phyloP scores from a whole-genome alignment of 2,113 vertebrate species.

The Antennarius striatus region DNA sequence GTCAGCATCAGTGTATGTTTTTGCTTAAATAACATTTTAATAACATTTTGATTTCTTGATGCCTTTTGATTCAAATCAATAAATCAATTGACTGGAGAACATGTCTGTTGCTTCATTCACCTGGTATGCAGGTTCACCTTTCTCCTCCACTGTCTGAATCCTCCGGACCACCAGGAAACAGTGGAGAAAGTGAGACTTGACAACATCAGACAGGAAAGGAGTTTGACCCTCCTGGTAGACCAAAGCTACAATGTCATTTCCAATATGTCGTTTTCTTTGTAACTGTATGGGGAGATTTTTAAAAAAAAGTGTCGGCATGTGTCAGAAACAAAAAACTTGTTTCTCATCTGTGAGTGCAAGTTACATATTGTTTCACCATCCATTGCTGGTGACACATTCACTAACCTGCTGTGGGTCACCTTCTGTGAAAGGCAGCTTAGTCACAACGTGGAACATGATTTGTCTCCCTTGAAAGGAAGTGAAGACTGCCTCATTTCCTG shows the following conservation, averaged over 20 bases:
- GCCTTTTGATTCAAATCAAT: no score
- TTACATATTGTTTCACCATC: no score
- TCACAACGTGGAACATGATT: slow-evolving; percentile 92
- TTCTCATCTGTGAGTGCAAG: not conserved
- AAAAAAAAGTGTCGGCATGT: slow-evolving; percentile 9
- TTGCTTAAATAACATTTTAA: no score
- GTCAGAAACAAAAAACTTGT: not conserved
- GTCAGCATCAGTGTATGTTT: no score
- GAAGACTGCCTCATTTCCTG: slow-evolving; percentile 86
- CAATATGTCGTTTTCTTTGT: slow-evolving; percentile 91
- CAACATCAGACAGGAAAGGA: slow-evolving; percentile 86
- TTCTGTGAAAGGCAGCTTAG: slow-evolving; percentile 90
- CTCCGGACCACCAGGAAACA: slow-evolving; percentile 87
- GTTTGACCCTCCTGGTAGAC: slow-evolving; percentile 89
- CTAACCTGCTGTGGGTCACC: slow-evolving; percentile 89
- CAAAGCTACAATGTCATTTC: slow-evolving; percentile 91
- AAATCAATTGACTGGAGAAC: no score
- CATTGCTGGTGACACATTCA: not conserved
- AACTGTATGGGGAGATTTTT: slow-evolving; percentile 70
- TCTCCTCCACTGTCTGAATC: slow-evolving; percentile 59
- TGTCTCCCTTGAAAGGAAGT: slow-evolving; percentile 88
- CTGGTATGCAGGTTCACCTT: slow-evolving; percentile 66
- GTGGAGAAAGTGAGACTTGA: slow-evolving; percentile 91
- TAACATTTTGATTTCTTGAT: no score
- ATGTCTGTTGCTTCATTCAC: slow-evolving; percentile 36